Evolutionary conservation across 2,888 invertebrate species (phyloP), one percentile per base, ranked within the genome.

Genomic region (Catocala sponsa): DNA sequence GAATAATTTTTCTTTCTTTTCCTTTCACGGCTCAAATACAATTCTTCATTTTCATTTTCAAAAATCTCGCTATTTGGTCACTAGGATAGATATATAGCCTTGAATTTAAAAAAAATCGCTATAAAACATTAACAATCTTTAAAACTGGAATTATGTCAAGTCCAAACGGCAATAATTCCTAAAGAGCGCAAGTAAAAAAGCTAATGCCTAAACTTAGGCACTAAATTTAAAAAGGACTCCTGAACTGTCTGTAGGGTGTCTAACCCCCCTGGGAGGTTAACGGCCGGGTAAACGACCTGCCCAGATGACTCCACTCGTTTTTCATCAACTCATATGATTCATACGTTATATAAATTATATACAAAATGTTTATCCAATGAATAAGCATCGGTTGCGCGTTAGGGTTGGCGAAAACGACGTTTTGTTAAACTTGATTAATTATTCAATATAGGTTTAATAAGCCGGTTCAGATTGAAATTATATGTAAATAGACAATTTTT

Each of bases 211-310:
- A 60, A 64, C 33, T 47, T 57, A 55, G 41, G 55, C 59, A 59
- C 43, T 68, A 59, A 63, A 59, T 65, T 65, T 54, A 47, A 52
- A 65, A 65, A 60, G 59, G 59, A 61, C 46, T 50, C 48, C 53
- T 58, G 58, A 53, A 55, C 59, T 63, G 61, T 62, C 68, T 63
- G 59, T 59, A 70, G 77, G 75, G 68, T 67, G 64, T 51, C 49
- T 25, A 56, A 76, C 59, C 72, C 70, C 25, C 66, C 72, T 61
- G 73, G 67, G 76, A 77, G 83, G 84, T 88, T 85, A 86, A 81
- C 79, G 87, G 49, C 79, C 87, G 86, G 87, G 90, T 87, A 82
- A 86, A 82, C 75, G 87, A 85, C 85, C 88, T 74, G 64, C 56
- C 60, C 78, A 84, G 81, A 83, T 85, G 88, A 86, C 83, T 82